Conservation (phyloP, 2,113 vertebrate species). For the Jaculus jaculus region DNA sequence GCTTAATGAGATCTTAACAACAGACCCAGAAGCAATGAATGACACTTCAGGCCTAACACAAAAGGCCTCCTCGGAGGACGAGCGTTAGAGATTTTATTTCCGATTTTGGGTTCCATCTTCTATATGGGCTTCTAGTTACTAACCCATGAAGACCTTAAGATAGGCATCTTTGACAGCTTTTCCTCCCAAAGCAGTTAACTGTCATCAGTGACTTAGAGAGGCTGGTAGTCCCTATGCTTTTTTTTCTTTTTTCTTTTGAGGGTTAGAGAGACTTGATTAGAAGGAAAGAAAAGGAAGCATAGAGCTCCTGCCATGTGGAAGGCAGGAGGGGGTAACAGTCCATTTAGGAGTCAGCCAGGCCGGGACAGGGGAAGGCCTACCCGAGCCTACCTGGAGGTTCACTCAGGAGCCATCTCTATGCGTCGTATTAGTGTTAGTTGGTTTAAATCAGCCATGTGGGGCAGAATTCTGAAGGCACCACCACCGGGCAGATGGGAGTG, state of each 20-base stretch:
- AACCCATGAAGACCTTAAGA: not conserved
- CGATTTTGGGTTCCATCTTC: not conserved
- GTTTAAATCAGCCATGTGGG: not conserved
- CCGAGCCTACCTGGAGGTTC: too few species aligned
- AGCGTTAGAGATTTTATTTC: not conserved
- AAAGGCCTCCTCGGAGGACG: not conserved
- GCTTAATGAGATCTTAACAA: slow-evolving; percentile 33
- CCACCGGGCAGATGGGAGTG: not conserved
- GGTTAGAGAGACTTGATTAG: too few species aligned
- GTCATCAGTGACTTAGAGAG: not conserved
- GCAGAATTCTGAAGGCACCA: not conserved
- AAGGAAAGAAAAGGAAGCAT: too few species aligned
- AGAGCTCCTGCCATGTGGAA: too few species aligned
- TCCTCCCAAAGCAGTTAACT: not conserved
- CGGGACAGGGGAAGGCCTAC: too few species aligned
- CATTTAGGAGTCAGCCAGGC: too few species aligned
- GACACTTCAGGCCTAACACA: slow-evolving; percentile 5
- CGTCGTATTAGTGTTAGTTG: not conserved
- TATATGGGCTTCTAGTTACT: not conserved
- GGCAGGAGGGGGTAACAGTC: too few species aligned
- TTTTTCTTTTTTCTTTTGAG: too few species aligned
- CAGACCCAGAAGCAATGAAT: not conserved
- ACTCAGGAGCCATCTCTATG: not conserved
- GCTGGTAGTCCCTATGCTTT: too few species aligned
- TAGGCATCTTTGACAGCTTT: not conserved